A percentile compares a stretch with the other conserved stretches of the same genome.
Conservation (phyloP, 2,113 vertebrate genomes). For the Pseudolaguvia tuberculata region DNA sequence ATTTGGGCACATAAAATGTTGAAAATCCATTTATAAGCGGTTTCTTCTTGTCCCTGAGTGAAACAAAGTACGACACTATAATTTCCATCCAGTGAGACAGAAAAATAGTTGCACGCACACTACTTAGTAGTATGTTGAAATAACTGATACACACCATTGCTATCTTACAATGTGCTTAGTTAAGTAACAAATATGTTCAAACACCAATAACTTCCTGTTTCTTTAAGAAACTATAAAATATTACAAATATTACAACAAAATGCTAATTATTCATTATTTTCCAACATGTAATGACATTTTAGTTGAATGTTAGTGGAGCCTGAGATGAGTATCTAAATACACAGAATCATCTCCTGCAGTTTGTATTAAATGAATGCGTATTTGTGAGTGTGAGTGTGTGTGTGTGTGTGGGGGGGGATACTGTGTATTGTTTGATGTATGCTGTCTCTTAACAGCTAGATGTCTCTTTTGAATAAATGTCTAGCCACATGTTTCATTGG, state of each 20-base stretch:
- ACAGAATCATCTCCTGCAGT: constrained; percentile 7
- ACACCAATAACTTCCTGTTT: constrained; percentile 25
- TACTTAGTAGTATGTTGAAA: constrained; percentile 23
- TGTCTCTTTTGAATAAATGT: constrained; percentile 15
- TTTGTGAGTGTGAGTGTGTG: constrained; percentile 9
- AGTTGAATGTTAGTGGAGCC: background rate
- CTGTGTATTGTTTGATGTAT: background rate
- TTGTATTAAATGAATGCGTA: constrained; percentile 8
- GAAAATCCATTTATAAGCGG: constrained; percentile 2
- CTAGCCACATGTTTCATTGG: background rate
- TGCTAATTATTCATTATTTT: background rate
- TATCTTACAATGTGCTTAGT: background rate
- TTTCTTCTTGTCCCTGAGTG: background rate
- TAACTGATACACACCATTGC: background rate
- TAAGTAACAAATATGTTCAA: constrained; percentile 36
- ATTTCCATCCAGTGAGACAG: background rate
- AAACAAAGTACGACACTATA: background rate
- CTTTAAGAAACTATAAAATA: background rate
- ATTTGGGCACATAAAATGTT: background rate
- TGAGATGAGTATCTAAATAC: constrained; percentile 8
- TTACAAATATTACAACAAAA: background rate
- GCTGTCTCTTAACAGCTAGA: constrained; percentile 8
- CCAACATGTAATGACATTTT: background rate
- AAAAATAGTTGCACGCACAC: background rate
- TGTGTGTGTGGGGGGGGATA: background rate